Evolutionary conservation across 1,140 invertebrate genomes (phyloP).

Genomic region (Grapholita molesta): DNA sequence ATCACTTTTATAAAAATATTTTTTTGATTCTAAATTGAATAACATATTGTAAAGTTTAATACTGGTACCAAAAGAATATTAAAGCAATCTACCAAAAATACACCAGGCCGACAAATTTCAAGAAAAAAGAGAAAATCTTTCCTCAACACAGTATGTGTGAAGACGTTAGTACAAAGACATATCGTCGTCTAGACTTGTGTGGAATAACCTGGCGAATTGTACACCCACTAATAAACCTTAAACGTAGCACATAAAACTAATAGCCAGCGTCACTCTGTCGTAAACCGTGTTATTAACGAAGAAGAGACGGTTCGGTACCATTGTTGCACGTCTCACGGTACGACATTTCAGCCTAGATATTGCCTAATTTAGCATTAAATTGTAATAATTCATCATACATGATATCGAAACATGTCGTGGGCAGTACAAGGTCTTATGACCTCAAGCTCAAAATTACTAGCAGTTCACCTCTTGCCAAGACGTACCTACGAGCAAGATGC

Average conservation of each 20-base stretch:
- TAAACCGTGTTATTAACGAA: constrained; percentile 64
- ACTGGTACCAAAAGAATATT: no score
- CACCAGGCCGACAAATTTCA: background rate
- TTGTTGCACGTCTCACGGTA: constrained; percentile 19
- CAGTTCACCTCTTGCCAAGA: no score
- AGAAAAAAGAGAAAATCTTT: background rate
- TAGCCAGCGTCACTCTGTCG: constrained; percentile 58
- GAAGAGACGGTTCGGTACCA: constrained; percentile 30
- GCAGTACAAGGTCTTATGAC: no score
- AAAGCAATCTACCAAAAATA: background rate
- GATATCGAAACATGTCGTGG: no score
- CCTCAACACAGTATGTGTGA: background rate
- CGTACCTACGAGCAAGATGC: no score
- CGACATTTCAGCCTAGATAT: no score
- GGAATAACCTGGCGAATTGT: constrained; percentile 64
- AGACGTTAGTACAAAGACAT: constrained; percentile 49
- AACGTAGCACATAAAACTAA: constrained; percentile 68
- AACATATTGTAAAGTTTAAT: no score
- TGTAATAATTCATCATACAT: no score
- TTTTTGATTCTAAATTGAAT: no score
- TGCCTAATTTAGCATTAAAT: background rate
- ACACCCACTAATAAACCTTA: constrained; percentile 69
- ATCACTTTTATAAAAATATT: no score
- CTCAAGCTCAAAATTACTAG: no score
- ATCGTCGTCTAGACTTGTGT: constrained; percentile 67